phyloP scores from a whole-genome alignment of 2,113 vertebrate species.

The Festucalex cinctus region DNA sequence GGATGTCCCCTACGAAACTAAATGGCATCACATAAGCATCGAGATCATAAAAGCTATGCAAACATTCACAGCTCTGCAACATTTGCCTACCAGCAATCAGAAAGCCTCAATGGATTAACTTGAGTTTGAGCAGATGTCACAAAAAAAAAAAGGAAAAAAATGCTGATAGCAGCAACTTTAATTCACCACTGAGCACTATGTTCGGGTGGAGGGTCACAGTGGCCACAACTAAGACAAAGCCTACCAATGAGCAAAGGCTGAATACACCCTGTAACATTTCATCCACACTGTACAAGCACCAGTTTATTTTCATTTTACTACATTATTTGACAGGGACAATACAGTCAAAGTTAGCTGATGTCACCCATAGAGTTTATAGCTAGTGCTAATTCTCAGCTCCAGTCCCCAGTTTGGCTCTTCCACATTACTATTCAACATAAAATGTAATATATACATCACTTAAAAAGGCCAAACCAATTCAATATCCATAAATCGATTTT shows the following conservation, averaged over 20 bases:
- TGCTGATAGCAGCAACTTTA: neutral
- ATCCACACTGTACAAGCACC: too few relatives aligned
- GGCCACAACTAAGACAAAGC: neutral
- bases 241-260: neutral
- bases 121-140: constrained; percentile 1
- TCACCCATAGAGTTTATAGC: too few relatives aligned
- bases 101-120: neutral
- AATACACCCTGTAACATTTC: neutral
- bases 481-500: too few relatives aligned
- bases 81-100: too few relatives aligned
- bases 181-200: neutral
- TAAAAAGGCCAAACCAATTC: too few relatives aligned
- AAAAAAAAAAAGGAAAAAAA: neutral
- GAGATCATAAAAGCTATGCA: neutral
- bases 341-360: too few relatives aligned
- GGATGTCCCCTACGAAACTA: neutral
- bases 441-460: too few relatives aligned
- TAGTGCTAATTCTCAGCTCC: too few relatives aligned
- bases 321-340: too few relatives aligned
- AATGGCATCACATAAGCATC: neutral
- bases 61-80: neutral
- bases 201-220: neutral
- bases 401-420: too few relatives aligned
- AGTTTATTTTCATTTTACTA: too few relatives aligned
- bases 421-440: too few relatives aligned